Base-by-base conservation (phyloP, 2,797 vertebrate genomes). In the Salarias fasciatus region DNA sequence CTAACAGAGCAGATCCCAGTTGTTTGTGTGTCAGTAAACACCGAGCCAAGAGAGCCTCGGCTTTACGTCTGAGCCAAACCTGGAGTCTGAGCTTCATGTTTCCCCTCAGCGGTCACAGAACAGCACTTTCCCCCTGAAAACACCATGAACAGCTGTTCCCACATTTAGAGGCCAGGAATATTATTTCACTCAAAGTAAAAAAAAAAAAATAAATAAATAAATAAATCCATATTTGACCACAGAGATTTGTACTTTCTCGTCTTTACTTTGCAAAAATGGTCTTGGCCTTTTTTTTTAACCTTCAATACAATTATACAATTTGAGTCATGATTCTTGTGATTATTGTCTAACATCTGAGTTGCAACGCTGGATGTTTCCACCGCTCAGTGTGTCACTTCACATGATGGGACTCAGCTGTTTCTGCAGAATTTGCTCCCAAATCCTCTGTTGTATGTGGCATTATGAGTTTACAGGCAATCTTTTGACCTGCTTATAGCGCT, bases 51-150 rank as follows among this genome's bases (percentile, higher is more conserved):
- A 60, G 72, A 59, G 72, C 66, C 59, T 72, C 66, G 72, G 68
- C 58, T 79, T 80, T 52, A 62, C 53, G 37, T 79, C 61, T 75
- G 61, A 57, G 62, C 66, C 64, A 69, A 67, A 85, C 48, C 69
- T 61, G 69, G 71, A 66, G 57, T 80, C 76, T 83, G 65, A 72
- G 47, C 59, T 86, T 81, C 70, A 88, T 89, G 87, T 86, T 92
- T 92, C 79, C 79, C 76, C 85, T 91, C 89, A 89, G 54, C 73
- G 75, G 80, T 69, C 86, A 91, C 86, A 91, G 79, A 79, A 88
- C 81, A 86, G 85, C 79, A 65, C 63, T 72, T 48, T 69, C 62
- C 57, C 71, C 57, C 84, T 82, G 87, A 88, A 91, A 92, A 91
- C 6, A 84, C 68, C 71, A 70, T 7, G 3, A 59, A 75, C 63